Conservation (phyloP, 2,797 vertebrate species). For the Caiman crocodilus region DNA sequence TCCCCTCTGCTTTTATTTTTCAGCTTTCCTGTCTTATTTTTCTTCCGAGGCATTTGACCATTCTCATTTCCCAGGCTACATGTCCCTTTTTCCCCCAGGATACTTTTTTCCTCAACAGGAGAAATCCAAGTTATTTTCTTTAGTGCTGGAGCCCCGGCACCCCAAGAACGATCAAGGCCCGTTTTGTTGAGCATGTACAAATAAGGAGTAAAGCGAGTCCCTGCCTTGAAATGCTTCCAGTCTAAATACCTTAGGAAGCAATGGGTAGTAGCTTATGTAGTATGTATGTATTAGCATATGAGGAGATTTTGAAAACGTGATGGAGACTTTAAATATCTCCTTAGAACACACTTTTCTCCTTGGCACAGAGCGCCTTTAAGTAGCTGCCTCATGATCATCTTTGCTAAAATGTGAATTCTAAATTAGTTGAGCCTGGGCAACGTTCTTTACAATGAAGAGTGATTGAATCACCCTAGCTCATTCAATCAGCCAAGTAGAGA, state of each 20-base stretch:
- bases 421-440: background rate
- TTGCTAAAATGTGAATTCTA: background rate
- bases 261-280: too few species aligned
- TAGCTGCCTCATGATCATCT: background rate
- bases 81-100: background rate
- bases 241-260: background rate
- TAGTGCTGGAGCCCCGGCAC: background rate
- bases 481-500: background rate
- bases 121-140: background rate
- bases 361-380: background rate
- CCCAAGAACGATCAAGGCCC: background rate
- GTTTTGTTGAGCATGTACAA: background rate
- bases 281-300: background rate
- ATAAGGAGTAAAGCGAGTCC: background rate
- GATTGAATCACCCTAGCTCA: background rate
- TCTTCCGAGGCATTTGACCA: background rate
- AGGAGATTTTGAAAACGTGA: background rate
- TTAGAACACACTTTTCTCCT: background rate
- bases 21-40: rapidly evolving
- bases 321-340: background rate
- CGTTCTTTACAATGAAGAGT: background rate
- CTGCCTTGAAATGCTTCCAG: background rate
- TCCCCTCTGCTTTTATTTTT: background rate
- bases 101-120: background rate
- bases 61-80: rapidly evolving